A percentile compares a stretch with the other conserved stretches of the same genome.
These are phyloP conservation scores for Aix galericulata DNA, from an alignment of 2,113 vertebrate species.

Conservation along the genomic window DNA sequence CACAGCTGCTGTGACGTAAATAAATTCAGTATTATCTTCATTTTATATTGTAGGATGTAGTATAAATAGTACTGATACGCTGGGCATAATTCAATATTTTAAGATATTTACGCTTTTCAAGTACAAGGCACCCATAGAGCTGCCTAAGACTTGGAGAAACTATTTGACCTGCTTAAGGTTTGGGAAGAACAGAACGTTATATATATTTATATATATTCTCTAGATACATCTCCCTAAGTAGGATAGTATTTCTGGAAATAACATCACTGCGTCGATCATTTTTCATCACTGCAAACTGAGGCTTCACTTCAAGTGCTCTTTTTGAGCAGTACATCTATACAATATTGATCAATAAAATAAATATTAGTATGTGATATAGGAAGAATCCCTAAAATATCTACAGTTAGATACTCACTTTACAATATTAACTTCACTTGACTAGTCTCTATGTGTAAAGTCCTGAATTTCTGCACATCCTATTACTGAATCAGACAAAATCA, in stretches of 20 bases:
- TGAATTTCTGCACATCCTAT: not conserved
- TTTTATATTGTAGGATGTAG: not conserved
- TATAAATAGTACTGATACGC: conserved; percentile 15
- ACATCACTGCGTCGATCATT: accelerated
- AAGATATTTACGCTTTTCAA: not conserved
- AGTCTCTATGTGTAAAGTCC: not conserved
- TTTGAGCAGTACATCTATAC: not conserved
- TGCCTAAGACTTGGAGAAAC: not conserved
- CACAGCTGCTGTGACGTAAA: conserved; percentile 52
- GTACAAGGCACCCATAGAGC: not conserved
- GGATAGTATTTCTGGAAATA: not conserved
- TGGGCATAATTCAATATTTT: not conserved
- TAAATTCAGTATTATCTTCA: conserved; percentile 34
- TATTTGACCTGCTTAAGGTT: not conserved
- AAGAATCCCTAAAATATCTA: not conserved
- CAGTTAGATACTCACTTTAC: not conserved
- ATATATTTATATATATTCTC: not conserved
- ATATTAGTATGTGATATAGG: not conserved
- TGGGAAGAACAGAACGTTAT: not conserved
- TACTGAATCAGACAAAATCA: conserved; percentile 7
- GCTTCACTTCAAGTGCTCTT: not conserved
- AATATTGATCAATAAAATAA: not conserved
- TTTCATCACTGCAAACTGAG: not conserved
- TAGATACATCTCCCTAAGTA: not conserved
- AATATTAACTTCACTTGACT: not conserved